Conservation (phyloP, 2,888 invertebrate species). For the Campopleginae sp. region DNA sequence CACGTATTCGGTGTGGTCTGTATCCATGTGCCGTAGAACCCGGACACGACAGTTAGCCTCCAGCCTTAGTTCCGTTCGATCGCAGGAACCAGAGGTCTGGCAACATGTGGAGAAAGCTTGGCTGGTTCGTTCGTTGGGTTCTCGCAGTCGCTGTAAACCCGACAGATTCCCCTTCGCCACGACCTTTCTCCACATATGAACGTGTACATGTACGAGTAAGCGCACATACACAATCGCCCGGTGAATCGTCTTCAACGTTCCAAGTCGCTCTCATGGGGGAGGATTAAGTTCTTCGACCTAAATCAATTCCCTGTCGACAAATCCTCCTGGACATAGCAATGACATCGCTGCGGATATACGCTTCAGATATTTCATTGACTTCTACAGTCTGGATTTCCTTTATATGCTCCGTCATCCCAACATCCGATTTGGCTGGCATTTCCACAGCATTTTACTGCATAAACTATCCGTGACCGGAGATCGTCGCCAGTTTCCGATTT, state of each 20-base stretch:
- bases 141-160: slow-evolving; percentile 48
- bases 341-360: slow-evolving; percentile 71
- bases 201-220: background rate
- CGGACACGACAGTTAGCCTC: slow-evolving; percentile 45
- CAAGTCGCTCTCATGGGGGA: slow-evolving; percentile 63
- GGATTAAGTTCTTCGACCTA: slow-evolving; percentile 78
- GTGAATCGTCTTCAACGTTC: slow-evolving; percentile 57
- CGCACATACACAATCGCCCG: background rate
- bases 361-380: slow-evolving; percentile 78
- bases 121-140: slow-evolving; percentile 36
- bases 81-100: slow-evolving; percentile 51
- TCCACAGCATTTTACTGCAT: slow-evolving; percentile 29
- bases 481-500: slow-evolving; percentile 36
- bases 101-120: slow-evolving; percentile 56
- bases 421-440: slow-evolving; percentile 50
- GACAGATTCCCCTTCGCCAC: slow-evolving; percentile 34
- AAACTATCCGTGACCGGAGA: slow-evolving; percentile 2
- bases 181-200: slow-evolving; percentile 26
- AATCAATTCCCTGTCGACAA: slow-evolving; percentile 81
- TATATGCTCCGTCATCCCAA: slow-evolving; percentile 58
- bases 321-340: slow-evolving; percentile 72
- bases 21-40: slow-evolving; percentile 49
- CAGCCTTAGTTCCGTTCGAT: slow-evolving; percentile 63
- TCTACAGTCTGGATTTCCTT: slow-evolving; percentile 71
- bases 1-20: slow-evolving; percentile 45